A percentile compares a stretch with the other conserved stretches of the same genome.
Evolutionary conservation across 2,888 invertebrate genomes (phyloP).

Genomic region (Pristionchus exspectatus): DNA sequence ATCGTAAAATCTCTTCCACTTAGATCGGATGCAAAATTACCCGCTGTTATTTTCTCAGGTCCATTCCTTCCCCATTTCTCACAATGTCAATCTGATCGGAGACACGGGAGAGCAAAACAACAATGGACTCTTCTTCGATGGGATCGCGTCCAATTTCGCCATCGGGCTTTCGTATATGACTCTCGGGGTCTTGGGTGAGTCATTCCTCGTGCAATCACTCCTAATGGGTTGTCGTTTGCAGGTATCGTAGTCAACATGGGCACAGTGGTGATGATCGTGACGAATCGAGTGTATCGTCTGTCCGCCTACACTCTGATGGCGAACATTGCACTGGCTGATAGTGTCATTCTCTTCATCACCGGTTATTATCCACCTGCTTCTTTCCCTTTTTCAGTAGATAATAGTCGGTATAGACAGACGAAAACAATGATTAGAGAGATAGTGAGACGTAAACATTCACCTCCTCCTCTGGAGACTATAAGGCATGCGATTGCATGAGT

Average conservation of each 20-base stretch:
- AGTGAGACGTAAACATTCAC: not conserved
- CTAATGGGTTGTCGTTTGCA: conserved; percentile 39
- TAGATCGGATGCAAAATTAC: not conserved
- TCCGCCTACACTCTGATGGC: conserved; percentile 78
- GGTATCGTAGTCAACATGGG: conserved; percentile 73
- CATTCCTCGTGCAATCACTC: not conserved
- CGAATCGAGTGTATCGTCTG: conserved; percentile 75
- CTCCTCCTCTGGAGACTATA: not conserved
- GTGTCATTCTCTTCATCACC: conserved; percentile 61
- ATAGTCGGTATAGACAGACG: not conserved
- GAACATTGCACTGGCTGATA: conserved; percentile 68
- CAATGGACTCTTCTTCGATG: conserved; percentile 45
- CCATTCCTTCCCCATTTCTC: not conserved
- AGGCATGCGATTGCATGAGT: not conserved
- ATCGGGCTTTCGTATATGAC: conserved; percentile 46
- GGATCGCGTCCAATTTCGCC: conserved; percentile 35
- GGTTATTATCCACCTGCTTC: conserved; percentile 8
- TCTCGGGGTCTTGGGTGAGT: conserved; percentile 37
- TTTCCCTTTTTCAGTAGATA: not conserved
- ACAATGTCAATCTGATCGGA: conserved; percentile 21
- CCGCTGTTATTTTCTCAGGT: not conserved
- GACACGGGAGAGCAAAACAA: not conserved
- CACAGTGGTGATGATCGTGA: conserved; percentile 74
- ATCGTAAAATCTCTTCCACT: not conserved
- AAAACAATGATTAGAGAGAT: conserved; percentile 15